Base-by-base conservation (phyloP, 2,797 vertebrate species). In the Poeciliopsis turneri region DNA sequence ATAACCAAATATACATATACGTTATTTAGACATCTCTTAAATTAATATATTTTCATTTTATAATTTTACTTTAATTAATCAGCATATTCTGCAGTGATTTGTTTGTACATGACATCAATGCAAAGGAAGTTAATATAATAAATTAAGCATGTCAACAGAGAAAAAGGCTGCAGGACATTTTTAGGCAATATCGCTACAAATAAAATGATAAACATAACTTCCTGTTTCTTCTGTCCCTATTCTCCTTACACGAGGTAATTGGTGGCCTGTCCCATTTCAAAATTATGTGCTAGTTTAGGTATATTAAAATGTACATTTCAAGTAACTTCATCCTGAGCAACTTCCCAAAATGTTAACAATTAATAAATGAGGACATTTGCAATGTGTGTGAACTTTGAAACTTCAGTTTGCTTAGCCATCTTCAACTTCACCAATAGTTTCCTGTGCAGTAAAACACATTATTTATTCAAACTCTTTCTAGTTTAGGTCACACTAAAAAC, bases 1-100 rank as follows among this genome's bases (percentile, higher is more conserved):
- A 97, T 97, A 97, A 97, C 96, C 96, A 98, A 99, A 99, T 98
- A 97, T 98, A 99, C 98, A 98, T 97, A 96, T 97, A 96, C 96
- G 95, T 69, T 93, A 94, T 94, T 92, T 92, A 87, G 89, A 90
- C 87, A 93, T 93, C 95, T 96, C 94, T 96, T 93, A 94, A 95
- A 94, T 93, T 92, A 92, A 94, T 90, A 93, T 86, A 93, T 91
- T 87, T 80, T 76, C 79, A 74, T 91, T 87, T 92, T 84, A 82
- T 92, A 64, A 79, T 83, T 86, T 92, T 83, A 90, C 76, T 39
- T 84, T 85, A 78, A 86, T 79, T 88, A 78, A 88, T 90, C 82
- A 91, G 76, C 84, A 59, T 92, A 94, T 90, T 95, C 88, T 92
- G 92, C 92, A 91, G 84, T 92, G 96, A 92, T 90, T 97, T 96